phyloP scores from a whole-genome alignment of 2,888 invertebrate species.

The Zygogramma bicolorata region DNA sequence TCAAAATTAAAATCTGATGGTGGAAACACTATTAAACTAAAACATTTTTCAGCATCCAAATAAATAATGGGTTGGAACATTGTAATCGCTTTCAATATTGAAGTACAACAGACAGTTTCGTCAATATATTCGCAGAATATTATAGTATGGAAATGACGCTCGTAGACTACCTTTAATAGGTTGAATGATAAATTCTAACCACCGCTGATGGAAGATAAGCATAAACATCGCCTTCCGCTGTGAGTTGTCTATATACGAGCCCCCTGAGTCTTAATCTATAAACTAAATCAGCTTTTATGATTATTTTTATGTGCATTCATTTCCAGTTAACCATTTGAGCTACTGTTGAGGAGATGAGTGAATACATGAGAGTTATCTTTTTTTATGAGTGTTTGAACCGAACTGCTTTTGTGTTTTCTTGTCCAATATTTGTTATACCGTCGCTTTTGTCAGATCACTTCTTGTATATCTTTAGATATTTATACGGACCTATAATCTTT shows the following conservation, averaged over 20 bases:
- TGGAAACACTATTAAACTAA: no score
- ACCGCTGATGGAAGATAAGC: not conserved
- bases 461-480: no score
- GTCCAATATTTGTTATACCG: no score
- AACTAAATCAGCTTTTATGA: not conserved
- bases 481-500: no score
- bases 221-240: conserved; percentile 6
- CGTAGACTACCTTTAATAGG: not conserved
- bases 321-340: not conserved
- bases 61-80: no score
- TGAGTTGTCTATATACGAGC: not conserved
- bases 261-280: not conserved
- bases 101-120: not conserved
- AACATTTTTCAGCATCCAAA: no score
- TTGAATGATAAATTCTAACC: not conserved
- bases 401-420: not conserved
- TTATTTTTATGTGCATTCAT: conserved; percentile 1
- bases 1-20: no score
- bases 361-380: not conserved
- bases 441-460: no score
- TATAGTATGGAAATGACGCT: not conserved
- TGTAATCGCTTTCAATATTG: no score
- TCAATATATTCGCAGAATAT: not conserved
- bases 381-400: not conserved
- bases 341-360: not conserved